phyloP scores from a whole-genome alignment of 92 coral and sea anemone species.

The Isaurus tuberculatus region DNA sequence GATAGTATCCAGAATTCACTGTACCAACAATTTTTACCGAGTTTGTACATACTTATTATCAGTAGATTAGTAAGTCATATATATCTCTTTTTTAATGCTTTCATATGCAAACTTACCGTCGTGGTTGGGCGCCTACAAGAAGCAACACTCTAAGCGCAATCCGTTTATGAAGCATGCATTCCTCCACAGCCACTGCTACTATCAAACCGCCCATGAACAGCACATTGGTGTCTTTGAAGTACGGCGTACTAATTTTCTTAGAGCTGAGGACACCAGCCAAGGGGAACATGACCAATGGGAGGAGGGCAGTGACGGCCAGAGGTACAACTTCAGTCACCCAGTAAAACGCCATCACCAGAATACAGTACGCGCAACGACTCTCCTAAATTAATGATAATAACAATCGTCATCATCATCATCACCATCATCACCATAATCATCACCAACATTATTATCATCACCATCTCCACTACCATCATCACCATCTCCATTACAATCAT shows the following conservation, averaged over 20 bases:
- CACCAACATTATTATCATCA: too few species aligned
- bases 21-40: too few species aligned
- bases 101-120: conserved; percentile 52
- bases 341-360: conserved; percentile 77
- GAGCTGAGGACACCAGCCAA: conserved; percentile 80
- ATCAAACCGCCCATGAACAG: conserved; percentile 84
- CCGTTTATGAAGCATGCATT: conserved; percentile 86
- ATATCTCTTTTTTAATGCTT: too few species aligned
- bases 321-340: conserved; percentile 83
- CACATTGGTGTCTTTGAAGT: conserved; percentile 87
- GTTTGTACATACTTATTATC: too few species aligned
- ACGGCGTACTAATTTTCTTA: conserved; percentile 77
- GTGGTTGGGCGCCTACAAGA: conserved; percentile 73
- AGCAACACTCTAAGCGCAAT: conserved; percentile 73
- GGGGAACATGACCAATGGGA: conserved; percentile 79
- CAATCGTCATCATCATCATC: neutral
- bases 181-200: conserved; percentile 88
- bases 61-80: too few species aligned
- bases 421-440: too few species aligned
- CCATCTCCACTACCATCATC: too few species aligned
- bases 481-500: too few species aligned
- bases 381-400: conserved; percentile 41
- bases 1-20: too few species aligned
- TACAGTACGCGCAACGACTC: conserved; percentile 76
- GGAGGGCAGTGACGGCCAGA: conserved; percentile 81